Evolutionary conservation across 2,888 invertebrate genomes (phyloP).

Genomic region (Lathronympha strigana): DNA sequence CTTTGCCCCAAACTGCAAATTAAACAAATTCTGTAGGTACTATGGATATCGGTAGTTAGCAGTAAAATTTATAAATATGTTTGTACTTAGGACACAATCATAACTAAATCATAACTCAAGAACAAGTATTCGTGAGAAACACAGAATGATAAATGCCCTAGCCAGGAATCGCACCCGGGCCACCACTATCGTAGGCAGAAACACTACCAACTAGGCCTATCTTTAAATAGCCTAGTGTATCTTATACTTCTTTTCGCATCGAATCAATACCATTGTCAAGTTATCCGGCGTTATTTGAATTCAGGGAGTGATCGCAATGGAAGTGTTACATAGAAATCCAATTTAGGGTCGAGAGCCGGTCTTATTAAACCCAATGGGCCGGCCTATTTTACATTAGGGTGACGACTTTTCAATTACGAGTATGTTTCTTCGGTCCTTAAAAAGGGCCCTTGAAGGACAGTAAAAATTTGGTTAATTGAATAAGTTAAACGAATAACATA

Average conservation of each 20-base stretch:
- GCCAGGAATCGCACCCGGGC: too few species aligned
- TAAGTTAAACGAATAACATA: too few species aligned
- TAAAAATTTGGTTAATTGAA: background rate
- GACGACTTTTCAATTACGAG: conserved; percentile 36
- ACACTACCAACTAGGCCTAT: too few species aligned
- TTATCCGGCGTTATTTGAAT: conserved; percentile 32
- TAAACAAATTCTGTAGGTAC: too few species aligned
- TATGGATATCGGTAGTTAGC: too few species aligned
- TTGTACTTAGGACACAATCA: too few species aligned
- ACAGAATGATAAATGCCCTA: too few species aligned
- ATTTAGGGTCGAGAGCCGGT: conserved; percentile 32
- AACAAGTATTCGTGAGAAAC: too few species aligned
- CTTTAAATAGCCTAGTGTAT: background rate
- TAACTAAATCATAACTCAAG: too few species aligned
- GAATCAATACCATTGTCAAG: conserved; percentile 34
- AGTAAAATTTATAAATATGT: too few species aligned
- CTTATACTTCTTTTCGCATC: background rate
- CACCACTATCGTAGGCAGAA: too few species aligned
- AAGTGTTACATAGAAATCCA: conserved; percentile 42
- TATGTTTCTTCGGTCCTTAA: conserved; percentile 27
- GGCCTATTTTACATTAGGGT: conserved; percentile 25
- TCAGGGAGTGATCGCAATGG: conserved; percentile 34
- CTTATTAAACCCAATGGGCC: conserved; percentile 35
- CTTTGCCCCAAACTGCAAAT: too few species aligned
- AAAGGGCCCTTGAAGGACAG: background rate